Evolutionary conservation across 1,140 invertebrate genomes (phyloP), one percentile per base, ranked within the genome.

Genomic region (Drosophila orosa): DNA sequence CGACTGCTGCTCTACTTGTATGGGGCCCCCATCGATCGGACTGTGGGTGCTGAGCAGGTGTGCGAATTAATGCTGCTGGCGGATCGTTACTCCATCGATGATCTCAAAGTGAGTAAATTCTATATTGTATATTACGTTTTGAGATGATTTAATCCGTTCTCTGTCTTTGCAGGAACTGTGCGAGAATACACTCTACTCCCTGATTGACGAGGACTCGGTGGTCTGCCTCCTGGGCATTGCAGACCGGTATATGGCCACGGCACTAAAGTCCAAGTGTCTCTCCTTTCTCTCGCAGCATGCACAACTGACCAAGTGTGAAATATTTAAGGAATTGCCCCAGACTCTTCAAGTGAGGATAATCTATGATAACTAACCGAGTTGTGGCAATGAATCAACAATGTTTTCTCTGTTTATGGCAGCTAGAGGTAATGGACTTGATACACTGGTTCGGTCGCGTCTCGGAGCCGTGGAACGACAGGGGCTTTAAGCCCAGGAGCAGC

Each of bases 1-100:
- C 90, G 94, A 31, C 94, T 95, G 69, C 90, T 95, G 24, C 93
- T 94, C 47, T 95, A 95, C 89, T 80, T 95, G n/a, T 95, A 95
- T 78, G 93, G 94, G 54, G 95, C 95, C 2, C 92, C 94, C 39
- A 91, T 95, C 27, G 81, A 93, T 92, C 69, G 92, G 76, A 67
- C 91, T 39, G 83, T 92, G 80, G 57, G 93, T 3, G 93, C 93
- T 8, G 95, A 95, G 69, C 94, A 95, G 80, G 90, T 95, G 17
- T 93, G 94, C 33, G 95, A 95, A 74, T 90, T 95, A 12, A 93
- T 95, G 91, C 92, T 95, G 2, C 74, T 95, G 15, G 92, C 93
- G 65, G 93, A 94, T 81, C 92, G 94, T 17, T 92, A 90, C 66
- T 92, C 91, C 1, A 80, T 92, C 24, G 90, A 90, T 61, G 86